These are phyloP conservation scores for Chydorus sphaericus DNA, from an alignment of 2,888 invertebrate genomes.

Conservation along the genomic window DNA sequence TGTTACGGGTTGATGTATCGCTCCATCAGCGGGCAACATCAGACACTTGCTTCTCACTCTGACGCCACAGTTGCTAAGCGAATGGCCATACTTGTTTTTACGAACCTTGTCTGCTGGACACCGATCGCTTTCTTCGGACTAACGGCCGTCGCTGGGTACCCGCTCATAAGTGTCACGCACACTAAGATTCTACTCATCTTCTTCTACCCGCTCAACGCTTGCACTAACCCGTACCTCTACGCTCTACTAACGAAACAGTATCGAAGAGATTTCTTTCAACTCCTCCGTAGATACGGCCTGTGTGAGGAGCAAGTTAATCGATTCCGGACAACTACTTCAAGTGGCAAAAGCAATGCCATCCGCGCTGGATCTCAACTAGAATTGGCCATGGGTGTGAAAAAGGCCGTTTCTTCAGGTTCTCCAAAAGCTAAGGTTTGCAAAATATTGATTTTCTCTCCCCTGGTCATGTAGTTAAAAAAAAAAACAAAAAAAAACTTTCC, in stretches of 20 bases:
- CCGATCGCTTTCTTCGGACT: slow-evolving; percentile 80
- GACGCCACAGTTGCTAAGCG: slow-evolving; percentile 68
- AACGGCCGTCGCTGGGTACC: slow-evolving; percentile 68
- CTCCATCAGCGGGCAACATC: slow-evolving; percentile 51
- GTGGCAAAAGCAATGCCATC: neutral
- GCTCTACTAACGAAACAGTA: slow-evolving; percentile 80
- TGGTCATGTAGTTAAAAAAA: neutral
- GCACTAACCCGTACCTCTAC: slow-evolving; percentile 83
- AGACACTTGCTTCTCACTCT: slow-evolving; percentile 34
- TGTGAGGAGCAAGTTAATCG: slow-evolving; percentile 19
- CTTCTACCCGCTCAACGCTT: slow-evolving; percentile 80
- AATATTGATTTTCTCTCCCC: neutral
- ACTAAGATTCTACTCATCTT: slow-evolving; percentile 61
- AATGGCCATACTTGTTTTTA: slow-evolving; percentile 77
- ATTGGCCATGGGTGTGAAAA: neutral
- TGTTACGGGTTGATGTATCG: slow-evolving; percentile 78
- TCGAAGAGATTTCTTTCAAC: slow-evolving; percentile 51
- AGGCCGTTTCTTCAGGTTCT: neutral
- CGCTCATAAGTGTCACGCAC: slow-evolving; percentile 58
- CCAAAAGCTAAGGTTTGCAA: neutral
- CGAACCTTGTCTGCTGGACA: slow-evolving; percentile 68
- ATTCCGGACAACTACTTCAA: neutral
- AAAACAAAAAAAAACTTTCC: too few relatives aligned
- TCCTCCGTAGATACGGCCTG: slow-evolving; percentile 43
- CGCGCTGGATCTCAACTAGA: neutral